A percentile compares a stretch with the other conserved stretches of the same genome.
Evolutionary conservation across 2,113 vertebrate species (phyloP).

Genomic region (Scophthalmus maximus): DNA sequence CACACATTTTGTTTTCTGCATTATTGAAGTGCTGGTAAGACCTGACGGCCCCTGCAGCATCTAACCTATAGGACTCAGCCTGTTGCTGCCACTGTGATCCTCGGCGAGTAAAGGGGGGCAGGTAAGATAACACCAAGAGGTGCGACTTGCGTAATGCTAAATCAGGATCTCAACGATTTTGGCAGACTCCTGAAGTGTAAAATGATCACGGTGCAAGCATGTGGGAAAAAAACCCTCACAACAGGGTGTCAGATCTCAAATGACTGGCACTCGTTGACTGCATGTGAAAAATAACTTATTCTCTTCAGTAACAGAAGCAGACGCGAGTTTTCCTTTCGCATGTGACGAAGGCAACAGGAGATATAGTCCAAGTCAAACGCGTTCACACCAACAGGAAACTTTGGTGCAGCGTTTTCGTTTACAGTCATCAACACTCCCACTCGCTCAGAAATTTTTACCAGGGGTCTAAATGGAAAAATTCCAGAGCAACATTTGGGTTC

Average conservation of each 20-base stretch:
- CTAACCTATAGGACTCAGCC: slow-evolving; percentile 42
- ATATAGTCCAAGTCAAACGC: too few relatives aligned
- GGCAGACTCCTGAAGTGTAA: slow-evolving; percentile 55
- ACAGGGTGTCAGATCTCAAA: slow-evolving; percentile 25
- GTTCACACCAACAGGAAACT: too few relatives aligned
- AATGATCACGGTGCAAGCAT: slow-evolving; percentile 34
- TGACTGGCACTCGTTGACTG: slow-evolving; percentile 18
- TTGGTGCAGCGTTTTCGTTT: too few relatives aligned
- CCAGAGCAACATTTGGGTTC: too few relatives aligned
- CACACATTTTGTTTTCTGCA: slow-evolving; percentile 72
- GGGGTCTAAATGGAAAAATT: too few relatives aligned
- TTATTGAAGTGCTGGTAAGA: slow-evolving; percentile 65
- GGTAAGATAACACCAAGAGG: slow-evolving; percentile 61
- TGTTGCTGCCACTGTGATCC: slow-evolving; percentile 17
- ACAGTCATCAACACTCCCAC: too few relatives aligned
- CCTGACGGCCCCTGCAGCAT: slow-evolving; percentile 37
- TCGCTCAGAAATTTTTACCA: too few relatives aligned
- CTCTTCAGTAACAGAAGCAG: neutral
- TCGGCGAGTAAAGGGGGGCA: slow-evolving; percentile 16
- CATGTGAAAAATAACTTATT: slow-evolving; percentile 28
- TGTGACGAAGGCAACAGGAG: too few relatives aligned
- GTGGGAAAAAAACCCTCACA: slow-evolving; percentile 53
- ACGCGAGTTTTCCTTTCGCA: too few relatives aligned
- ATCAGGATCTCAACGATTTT: slow-evolving; percentile 59
- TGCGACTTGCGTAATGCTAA: slow-evolving; percentile 65